phyloP scores from a whole-genome alignment of 1,140 invertebrate species.

The Diploscapter pachys region DNA sequence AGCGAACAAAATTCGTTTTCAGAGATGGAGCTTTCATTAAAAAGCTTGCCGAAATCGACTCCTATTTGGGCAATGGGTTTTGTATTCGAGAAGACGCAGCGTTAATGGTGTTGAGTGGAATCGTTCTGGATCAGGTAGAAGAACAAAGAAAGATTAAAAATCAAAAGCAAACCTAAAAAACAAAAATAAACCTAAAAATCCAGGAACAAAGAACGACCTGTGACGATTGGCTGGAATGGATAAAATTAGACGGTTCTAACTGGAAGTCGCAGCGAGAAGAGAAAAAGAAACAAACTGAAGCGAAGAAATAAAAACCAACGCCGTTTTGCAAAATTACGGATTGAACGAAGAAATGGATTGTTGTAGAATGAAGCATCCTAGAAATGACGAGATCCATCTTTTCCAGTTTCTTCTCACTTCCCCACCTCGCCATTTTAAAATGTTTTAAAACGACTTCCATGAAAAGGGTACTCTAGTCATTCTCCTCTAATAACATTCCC shows the following conservation, averaged over 20 bases:
- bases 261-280: constrained; percentile 41
- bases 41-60: constrained; percentile 47
- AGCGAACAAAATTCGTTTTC: neutral
- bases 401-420: too few species aligned
- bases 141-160: constrained; percentile 1
- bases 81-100: constrained; percentile 45
- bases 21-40: constrained; percentile 38
- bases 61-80: constrained; percentile 57
- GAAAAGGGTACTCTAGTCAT: too few species aligned
- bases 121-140: constrained; percentile 45
- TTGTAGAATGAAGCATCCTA: too few species aligned
- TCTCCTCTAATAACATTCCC: too few species aligned
- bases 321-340: too few species aligned
- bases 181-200: constrained; percentile 9
- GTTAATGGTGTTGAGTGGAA: constrained; percentile 50
- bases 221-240: constrained; percentile 54
- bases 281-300: neutral
- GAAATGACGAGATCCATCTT: too few species aligned
- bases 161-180: neutral
- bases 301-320: neutral
- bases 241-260: constrained; percentile 49
- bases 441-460: too few species aligned
- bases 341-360: too few species aligned
- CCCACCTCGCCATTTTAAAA: too few species aligned
- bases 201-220: constrained; percentile 49